These are phyloP conservation scores for Cottus gobio DNA, from an alignment of 2,113 vertebrate species.

Conservation along the genomic window DNA sequence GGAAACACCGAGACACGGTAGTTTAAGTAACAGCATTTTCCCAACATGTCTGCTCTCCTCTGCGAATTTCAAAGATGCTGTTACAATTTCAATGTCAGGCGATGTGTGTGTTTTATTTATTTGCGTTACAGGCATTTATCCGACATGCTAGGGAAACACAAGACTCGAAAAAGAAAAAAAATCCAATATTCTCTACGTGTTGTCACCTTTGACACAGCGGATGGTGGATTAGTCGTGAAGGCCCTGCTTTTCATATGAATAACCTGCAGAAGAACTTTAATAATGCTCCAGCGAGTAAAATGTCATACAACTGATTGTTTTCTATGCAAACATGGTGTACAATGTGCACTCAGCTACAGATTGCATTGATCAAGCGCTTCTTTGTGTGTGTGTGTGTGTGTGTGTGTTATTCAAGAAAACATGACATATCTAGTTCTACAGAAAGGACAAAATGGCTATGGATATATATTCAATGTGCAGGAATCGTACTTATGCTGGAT, in stretches of 20 bases:
- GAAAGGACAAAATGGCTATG: neutral
- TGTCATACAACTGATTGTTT: neutral
- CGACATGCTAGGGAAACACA: conserved; percentile 11
- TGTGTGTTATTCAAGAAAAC: neutral
- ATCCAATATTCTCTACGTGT: neutral
- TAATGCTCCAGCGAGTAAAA: neutral
- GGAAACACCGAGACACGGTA: conserved; percentile 15
- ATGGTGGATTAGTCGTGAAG: neutral
- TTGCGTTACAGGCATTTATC: conserved; percentile 29
- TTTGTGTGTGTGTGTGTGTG: neutral
- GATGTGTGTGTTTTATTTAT: conserved; percentile 17
- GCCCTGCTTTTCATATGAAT: conserved; percentile 13
- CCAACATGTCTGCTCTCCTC: conserved; percentile 10
- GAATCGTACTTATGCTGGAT: neutral
- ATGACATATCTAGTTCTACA: neutral
- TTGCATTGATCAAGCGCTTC: too few relatives aligned
- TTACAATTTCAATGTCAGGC: conserved; percentile 8
- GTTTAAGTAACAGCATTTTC: conserved; percentile 24
- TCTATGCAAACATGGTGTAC: neutral
- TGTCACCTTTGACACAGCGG: conserved; percentile 8
- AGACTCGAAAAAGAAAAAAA: conserved; percentile 32
- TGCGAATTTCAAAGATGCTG: conserved; percentile 19
- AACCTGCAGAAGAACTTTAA: neutral
- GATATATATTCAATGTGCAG: neutral
- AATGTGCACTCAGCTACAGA: neutral